These are phyloP conservation scores for Phrynosoma platyrhinos DNA, from an alignment of 2,113 vertebrate genomes.

Conservation along the genomic window DNA sequence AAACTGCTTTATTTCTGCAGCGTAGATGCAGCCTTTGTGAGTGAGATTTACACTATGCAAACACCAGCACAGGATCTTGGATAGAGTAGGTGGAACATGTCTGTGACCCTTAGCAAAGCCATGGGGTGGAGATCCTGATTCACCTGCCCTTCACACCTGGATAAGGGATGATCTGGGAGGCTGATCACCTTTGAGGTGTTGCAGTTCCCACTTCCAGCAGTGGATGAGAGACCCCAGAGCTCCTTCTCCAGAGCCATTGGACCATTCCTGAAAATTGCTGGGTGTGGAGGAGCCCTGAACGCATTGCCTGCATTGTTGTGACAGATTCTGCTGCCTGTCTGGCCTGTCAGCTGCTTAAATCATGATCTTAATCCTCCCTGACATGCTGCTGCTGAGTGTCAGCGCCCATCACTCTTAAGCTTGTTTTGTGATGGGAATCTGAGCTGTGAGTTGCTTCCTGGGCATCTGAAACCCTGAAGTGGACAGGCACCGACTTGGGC, in stretches of 20 bases:
- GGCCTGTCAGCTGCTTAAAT: constrained; percentile 1
- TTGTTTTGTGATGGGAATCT: constrained; percentile 45
- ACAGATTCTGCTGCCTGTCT: too few species aligned
- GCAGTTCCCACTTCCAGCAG: too few species aligned
- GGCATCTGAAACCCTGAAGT: constrained; percentile 30
- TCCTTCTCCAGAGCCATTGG: background rate
- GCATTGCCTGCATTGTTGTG: background rate
- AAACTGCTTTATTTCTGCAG: too few species aligned
- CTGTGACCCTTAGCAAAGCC: too few species aligned
- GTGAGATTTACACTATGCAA: too few species aligned
- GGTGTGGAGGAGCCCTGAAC: background rate
- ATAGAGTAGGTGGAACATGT: too few species aligned
- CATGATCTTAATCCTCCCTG: constrained; percentile 54
- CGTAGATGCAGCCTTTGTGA: too few species aligned
- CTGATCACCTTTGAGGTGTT: too few species aligned
- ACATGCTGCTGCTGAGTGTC: constrained; percentile 64
- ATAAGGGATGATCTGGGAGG: background rate
- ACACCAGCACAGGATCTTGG: too few species aligned
- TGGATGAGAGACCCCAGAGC: background rate
- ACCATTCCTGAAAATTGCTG: background rate
- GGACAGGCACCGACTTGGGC: background rate
- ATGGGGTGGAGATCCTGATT: background rate
- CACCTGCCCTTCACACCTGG: too few species aligned
- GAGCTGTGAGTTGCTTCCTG: constrained; percentile 38
- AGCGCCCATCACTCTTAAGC: constrained; percentile 66